phyloP scores from a whole-genome alignment of 2,113 vertebrate species.

The Microcebus griseorufus region DNA sequence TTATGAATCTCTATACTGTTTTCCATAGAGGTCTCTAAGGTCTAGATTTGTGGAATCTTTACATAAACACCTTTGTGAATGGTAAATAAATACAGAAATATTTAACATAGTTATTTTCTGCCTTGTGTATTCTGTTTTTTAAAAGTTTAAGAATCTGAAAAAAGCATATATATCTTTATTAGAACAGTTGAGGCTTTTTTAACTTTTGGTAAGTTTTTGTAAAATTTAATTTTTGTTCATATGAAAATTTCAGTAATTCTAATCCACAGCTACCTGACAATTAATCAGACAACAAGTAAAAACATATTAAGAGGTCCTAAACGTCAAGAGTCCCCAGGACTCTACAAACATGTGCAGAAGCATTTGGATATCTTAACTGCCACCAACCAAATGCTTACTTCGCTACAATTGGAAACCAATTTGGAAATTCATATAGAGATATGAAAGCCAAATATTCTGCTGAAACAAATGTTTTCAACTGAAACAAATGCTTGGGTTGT shows the following conservation, averaged over 20 bases:
- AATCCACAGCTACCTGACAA: not conserved
- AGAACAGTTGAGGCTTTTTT: not conserved
- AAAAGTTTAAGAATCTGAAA: not conserved
- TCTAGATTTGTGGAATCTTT: not conserved
- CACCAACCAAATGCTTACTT: conserved; percentile 69
- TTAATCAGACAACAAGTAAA: conserved; percentile 18
- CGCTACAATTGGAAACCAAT: conserved; percentile 52
- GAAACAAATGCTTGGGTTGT: conserved; percentile 63
- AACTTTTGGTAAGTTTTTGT: not conserved
- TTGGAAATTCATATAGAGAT: conserved; percentile 49
- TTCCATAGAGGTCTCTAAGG: not conserved
- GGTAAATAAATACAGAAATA: not conserved
- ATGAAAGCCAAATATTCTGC: conserved; percentile 68
- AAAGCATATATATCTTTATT: not conserved
- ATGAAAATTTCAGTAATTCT: not conserved
- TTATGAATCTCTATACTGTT: too few species aligned
- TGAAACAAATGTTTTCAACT: conserved; percentile 68
- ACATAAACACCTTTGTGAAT: not conserved
- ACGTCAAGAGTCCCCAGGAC: not conserved
- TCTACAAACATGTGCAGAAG: conserved; percentile 47
- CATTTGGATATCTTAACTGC: conserved; percentile 65
- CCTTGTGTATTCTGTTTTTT: not conserved
- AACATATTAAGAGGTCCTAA: not conserved
- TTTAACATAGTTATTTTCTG: not conserved
- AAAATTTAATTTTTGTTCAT: conserved; percentile 21